Conservation (phyloP, 2,797 vertebrate species). For the Labeo calbasu region DNA sequence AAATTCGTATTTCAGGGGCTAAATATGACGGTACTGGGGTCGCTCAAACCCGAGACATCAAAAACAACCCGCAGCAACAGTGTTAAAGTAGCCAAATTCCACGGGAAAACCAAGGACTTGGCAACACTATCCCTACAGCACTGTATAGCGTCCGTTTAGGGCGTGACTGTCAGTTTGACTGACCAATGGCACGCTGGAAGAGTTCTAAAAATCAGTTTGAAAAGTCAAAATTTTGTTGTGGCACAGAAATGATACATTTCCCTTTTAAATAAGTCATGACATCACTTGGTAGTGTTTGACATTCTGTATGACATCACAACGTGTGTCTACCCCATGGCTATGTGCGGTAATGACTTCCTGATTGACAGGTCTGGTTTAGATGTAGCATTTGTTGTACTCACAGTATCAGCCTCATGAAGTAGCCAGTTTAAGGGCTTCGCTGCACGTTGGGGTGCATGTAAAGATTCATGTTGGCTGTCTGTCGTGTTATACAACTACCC, state of each 20-base stretch:
- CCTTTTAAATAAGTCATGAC: background rate
- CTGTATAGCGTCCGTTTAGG: background rate
- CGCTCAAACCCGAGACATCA: too few species aligned
- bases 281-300: constrained; percentile 15
- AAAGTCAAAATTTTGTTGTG: background rate
- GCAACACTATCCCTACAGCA: too few species aligned
- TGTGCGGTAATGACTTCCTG: constrained; percentile 37
- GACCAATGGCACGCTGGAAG: too few species aligned
- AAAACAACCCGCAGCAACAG: too few species aligned
- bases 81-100: too few species aligned
- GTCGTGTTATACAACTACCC: constrained; percentile 51
- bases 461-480: constrained; percentile 51
- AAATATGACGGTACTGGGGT: too few species aligned
- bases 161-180: too few species aligned
- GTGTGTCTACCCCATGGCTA: constrained; percentile 24
- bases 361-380: constrained; percentile 43
- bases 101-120: too few species aligned
- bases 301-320: constrained; percentile 46
- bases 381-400: constrained; percentile 60
- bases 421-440: constrained; percentile 58
- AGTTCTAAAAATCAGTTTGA: background rate
- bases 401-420: constrained; percentile 54
- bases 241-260: background rate
- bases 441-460: constrained; percentile 48
- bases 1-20: too few species aligned